These are phyloP conservation scores for Lymantria dispar DNA, from an alignment of 2,888 invertebrate species.

Conservation along the genomic window DNA sequence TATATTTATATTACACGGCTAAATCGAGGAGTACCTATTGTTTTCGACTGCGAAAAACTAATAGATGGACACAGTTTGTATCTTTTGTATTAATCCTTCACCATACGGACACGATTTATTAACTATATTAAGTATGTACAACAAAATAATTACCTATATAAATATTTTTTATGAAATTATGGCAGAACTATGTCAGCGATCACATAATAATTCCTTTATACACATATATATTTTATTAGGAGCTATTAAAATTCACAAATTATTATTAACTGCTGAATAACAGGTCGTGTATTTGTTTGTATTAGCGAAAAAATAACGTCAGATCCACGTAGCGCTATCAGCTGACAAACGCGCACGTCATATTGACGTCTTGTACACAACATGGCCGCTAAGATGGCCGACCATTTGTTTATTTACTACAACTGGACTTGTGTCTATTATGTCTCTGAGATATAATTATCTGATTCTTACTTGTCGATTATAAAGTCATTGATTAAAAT, in stretches of 20 bases:
- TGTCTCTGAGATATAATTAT: background rate
- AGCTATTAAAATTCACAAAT: background rate
- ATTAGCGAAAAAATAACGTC: slow-evolving; percentile 17
- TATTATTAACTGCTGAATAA: slow-evolving; percentile 3
- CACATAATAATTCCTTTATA: background rate
- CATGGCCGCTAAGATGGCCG: slow-evolving; percentile 69
- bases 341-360: slow-evolving; percentile 63
- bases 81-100: too few species aligned
- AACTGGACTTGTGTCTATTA: slow-evolving; percentile 23
- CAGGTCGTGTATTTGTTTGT: slow-evolving; percentile 17
- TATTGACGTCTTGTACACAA: slow-evolving; percentile 56
- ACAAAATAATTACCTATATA: too few species aligned
- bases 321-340: slow-evolving; percentile 49
- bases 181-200: too few species aligned
- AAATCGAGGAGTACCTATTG: too few species aligned
- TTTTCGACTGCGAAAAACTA: too few species aligned
- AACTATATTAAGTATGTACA: too few species aligned
- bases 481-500: too few species aligned
- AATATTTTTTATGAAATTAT: too few species aligned
- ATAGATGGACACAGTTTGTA: too few species aligned
- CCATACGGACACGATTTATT: too few species aligned
- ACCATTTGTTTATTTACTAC: slow-evolving; percentile 66
- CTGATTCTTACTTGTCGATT: background rate
- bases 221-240: background rate
- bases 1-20: too few species aligned